A percentile compares a stretch with the other conserved stretches of the same genome.
Evolutionary conservation across 2,888 invertebrate species (phyloP).

Genomic region (Noctua janthe): DNA sequence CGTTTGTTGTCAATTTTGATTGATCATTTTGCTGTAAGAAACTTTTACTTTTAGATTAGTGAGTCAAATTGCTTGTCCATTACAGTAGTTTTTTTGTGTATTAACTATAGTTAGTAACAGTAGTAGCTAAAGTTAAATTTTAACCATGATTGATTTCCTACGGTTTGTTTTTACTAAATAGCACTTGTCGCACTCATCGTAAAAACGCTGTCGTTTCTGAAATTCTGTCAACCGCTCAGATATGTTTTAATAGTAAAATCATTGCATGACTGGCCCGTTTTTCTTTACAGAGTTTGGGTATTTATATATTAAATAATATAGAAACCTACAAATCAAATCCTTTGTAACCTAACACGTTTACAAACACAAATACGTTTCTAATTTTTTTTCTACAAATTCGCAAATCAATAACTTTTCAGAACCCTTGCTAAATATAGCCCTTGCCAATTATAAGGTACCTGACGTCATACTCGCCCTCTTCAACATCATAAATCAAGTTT

Average conservation of each 20-base stretch:
- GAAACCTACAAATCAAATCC: not conserved
- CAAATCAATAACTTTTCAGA: not conserved
- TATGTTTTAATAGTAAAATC: not conserved
- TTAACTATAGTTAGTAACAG: slow-evolving; percentile 5
- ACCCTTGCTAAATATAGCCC: not conserved
- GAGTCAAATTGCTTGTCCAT: slow-evolving; percentile 34
- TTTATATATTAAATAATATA: not conserved
- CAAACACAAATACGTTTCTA: not conserved
- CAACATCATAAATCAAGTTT: slow-evolving; percentile 45
- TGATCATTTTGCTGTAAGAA: slow-evolving; percentile 45
- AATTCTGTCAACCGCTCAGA: too few relatives aligned
- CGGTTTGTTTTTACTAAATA: not conserved
- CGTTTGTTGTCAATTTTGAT: slow-evolving; percentile 54
- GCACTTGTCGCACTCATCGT: not conserved
- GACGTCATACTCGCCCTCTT: slow-evolving; percentile 14
- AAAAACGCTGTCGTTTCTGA: not conserved
- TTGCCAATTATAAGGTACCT: not conserved
- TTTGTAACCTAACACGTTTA: not conserved
- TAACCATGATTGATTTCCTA: slow-evolving; percentile 22
- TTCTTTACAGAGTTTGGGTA: too few relatives aligned
- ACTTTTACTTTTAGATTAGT: slow-evolving; percentile 53
- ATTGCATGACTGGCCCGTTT: not conserved
- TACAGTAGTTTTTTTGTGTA: slow-evolving; percentile 32
- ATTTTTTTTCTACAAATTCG: not conserved
- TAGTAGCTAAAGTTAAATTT: slow-evolving; percentile 22